Evolutionary conservation across 2,797 vertebrate genomes (phyloP).

Genomic region (Syndactyla subalaris): DNA sequence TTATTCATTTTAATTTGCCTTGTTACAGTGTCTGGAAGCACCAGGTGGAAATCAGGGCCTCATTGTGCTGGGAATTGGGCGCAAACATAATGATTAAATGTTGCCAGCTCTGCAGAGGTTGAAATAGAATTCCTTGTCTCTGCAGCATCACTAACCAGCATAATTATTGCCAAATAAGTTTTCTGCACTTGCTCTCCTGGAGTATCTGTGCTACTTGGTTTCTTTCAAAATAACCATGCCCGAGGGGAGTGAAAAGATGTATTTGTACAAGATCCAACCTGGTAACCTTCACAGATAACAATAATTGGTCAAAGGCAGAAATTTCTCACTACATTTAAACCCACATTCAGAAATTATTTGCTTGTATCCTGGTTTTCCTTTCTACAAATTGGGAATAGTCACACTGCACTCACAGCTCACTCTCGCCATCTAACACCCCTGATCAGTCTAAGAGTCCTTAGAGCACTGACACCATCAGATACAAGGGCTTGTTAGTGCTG

Average conservation of each 20-base stretch:
- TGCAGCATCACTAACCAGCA: not conserved
- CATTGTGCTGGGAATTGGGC: conserved; percentile 3
- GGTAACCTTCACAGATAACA: not conserved
- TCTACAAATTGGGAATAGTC: not conserved
- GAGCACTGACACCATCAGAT: not conserved
- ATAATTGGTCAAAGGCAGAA: not conserved
- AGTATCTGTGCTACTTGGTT: not conserved
- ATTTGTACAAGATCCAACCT: not conserved
- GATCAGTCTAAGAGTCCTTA: not conserved
- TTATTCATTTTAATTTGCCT: conserved; percentile 28
- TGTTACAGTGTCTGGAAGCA: not conserved
- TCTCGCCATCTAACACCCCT: not conserved
- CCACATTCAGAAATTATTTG: not conserved
- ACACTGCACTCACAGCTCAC: not conserved
- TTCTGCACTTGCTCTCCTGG: not conserved
- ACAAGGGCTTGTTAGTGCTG: not conserved
- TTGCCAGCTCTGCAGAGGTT: conserved; percentile 24
- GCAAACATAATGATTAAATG: conserved; percentile 15
- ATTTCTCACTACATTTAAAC: not conserved
- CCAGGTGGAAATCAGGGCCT: conserved; percentile 24
- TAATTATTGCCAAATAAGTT: not conserved
- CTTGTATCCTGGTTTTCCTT: not conserved
- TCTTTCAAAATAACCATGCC: not conserved
- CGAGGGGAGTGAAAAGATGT: not conserved
- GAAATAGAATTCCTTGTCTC: not conserved